Conservation (phyloP, 2,888 invertebrate species). For the Calephelis perditalis region DNA sequence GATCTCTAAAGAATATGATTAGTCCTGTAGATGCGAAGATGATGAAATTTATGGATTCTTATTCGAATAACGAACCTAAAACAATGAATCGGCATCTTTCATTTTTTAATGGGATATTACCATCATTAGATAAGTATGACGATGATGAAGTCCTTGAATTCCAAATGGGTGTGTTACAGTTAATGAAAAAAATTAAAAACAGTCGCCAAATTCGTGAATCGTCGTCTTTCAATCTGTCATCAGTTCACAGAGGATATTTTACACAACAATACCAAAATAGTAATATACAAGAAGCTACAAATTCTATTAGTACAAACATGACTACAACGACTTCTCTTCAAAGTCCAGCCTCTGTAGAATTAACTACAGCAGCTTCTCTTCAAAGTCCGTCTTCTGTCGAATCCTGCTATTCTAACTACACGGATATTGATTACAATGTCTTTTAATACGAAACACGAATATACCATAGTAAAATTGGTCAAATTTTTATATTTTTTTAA, state of each 20-base stretch:
- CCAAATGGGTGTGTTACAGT: constrained; percentile 31
- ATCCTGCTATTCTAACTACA: constrained; percentile 31
- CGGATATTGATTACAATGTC: constrained; percentile 14
- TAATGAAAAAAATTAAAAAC: constrained; percentile 16
- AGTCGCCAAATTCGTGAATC: constrained; percentile 21
- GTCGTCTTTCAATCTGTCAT: constrained; percentile 30
- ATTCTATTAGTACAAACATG: constrained; percentile 32
- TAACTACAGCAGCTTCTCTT: constrained; percentile 29
- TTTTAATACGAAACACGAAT: constrained; percentile 21
- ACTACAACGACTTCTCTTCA: constrained; percentile 30
- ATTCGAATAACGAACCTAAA: constrained; percentile 22
- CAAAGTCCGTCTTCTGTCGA: constrained; percentile 31
- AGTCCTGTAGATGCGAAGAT: constrained; percentile 23
- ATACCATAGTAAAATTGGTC: constrained; percentile 26
- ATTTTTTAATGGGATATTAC: too few species aligned
- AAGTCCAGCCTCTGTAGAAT: constrained; percentile 30
- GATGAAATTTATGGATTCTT: constrained; percentile 27
- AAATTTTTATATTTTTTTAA: constrained; percentile 27
- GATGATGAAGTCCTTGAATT: constrained; percentile 36
- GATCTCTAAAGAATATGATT: constrained; percentile 17
- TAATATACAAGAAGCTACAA: constrained; percentile 30
- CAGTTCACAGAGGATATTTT: constrained; percentile 30
- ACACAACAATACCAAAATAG: constrained; percentile 31
- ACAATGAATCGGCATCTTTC: too few species aligned
- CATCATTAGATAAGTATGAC: constrained; percentile 8